These are phyloP conservation scores for Procambarus virginalis DNA, from an alignment of 1,140 invertebrate genomes.

Conservation along the genomic window DNA sequence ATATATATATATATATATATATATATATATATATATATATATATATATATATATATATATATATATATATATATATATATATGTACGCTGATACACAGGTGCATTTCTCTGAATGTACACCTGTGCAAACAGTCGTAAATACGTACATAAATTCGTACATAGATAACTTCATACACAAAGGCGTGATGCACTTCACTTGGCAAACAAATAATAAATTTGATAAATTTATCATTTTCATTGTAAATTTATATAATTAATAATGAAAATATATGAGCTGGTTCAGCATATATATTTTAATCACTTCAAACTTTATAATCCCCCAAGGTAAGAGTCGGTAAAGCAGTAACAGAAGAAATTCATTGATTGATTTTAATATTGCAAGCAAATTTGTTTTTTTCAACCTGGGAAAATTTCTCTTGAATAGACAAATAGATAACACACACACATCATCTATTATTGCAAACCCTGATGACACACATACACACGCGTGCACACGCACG, in stretches of 20 bases:
- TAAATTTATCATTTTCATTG: not conserved
- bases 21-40: too few species aligned
- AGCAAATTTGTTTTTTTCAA: not conserved
- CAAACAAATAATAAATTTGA: not conserved
- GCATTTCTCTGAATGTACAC: too few species aligned
- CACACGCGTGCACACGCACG: too few species aligned
- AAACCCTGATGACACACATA: not conserved
- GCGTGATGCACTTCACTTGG: not conserved
- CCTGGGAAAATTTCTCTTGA: constrained; percentile 2
- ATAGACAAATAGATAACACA: constrained; percentile 4
- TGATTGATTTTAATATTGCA: constrained; percentile 4
- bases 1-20: too few species aligned
- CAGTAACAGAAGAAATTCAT: not conserved
- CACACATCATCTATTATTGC: not conserved
- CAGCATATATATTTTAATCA: not conserved
- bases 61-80: too few species aligned
- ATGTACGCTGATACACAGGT: too few species aligned
- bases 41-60: too few species aligned
- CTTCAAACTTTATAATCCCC: not conserved
- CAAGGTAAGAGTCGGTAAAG: not conserved
- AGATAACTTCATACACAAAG: too few species aligned
- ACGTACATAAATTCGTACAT: too few species aligned
- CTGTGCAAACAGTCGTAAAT: too few species aligned
- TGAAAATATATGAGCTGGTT: not conserved
- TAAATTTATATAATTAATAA: too few species aligned